A percentile compares a stretch with the other conserved stretches of the same genome.
These are phyloP conservation scores for Hypomecis punctinalis DNA, from an alignment of 2,888 invertebrate genomes.

Conservation along the genomic window DNA sequence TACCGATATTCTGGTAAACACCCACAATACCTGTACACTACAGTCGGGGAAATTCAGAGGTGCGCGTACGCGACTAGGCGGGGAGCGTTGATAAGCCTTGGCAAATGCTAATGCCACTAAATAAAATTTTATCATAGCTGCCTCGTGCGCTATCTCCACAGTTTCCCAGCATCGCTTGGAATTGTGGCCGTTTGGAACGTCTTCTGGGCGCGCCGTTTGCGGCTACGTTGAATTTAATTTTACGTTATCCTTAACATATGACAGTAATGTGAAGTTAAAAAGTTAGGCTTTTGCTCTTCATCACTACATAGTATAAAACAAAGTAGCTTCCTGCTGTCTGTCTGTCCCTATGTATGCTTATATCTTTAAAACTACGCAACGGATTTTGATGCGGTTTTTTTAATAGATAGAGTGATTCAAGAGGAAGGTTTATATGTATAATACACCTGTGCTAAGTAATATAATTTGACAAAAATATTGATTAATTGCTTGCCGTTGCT, in stretches of 20 bases:
- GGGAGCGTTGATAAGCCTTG: constrained; percentile 64
- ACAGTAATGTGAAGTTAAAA: not conserved
- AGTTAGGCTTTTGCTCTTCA: not conserved
- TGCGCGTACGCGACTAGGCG: constrained; percentile 56
- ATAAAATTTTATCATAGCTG: constrained; percentile 72
- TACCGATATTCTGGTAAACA: constrained; percentile 31
- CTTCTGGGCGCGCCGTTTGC: constrained; percentile 18
- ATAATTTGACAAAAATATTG: too few species aligned
- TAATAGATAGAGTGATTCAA: too few species aligned
- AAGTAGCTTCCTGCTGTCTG: not conserved
- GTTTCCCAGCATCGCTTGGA: constrained; percentile 16
- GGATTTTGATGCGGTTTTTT: too few species aligned
- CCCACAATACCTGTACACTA: constrained; percentile 33
- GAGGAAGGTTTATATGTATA: too few species aligned
- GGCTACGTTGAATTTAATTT: constrained; percentile 19
- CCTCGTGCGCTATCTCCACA: constrained; percentile 57
- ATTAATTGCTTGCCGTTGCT: too few species aligned
- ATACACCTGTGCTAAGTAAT: too few species aligned
- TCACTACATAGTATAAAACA: not conserved
- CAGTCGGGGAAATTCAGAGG: constrained; percentile 50
- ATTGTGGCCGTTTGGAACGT: constrained; percentile 22
- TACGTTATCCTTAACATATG: constrained; percentile 13
- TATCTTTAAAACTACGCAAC: too few species aligned
- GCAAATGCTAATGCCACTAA: constrained; percentile 71
- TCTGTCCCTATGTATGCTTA: too few species aligned